A percentile compares a stretch with the other conserved stretches of the same genome.
These are phyloP conservation scores for Amblyjoppa proteus DNA, from an alignment of 2,888 invertebrate species.

Conservation along the genomic window DNA sequence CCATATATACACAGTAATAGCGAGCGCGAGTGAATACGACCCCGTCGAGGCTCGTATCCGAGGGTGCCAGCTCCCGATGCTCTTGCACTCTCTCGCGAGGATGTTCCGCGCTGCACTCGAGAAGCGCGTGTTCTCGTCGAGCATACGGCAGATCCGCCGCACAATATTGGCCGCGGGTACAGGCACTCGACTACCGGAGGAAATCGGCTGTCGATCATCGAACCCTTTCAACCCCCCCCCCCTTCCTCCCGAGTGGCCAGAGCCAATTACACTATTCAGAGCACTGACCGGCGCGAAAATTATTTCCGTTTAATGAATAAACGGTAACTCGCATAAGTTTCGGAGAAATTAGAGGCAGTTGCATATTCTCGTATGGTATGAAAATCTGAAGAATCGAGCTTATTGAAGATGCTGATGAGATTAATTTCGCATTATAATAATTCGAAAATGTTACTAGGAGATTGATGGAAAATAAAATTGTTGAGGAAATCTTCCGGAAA, in stretches of 20 bases:
- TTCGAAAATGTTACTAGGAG: no score
- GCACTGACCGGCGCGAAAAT: background rate
- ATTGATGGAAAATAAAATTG: no score
- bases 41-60: constrained; percentile 16
- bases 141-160: constrained; percentile 35
- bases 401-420: no score
- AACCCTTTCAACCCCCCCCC: background rate
- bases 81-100: constrained; percentile 9
- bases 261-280: background rate
- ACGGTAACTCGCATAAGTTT: background rate
- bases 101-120: constrained; percentile 27
- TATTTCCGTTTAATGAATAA: background rate
- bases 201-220: constrained; percentile 61
- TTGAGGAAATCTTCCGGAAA: no score
- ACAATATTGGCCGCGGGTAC: background rate
- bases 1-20: background rate
- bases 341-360: no score
- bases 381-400: no score
- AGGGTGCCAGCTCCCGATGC: constrained; percentile 18
- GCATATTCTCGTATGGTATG: no score
- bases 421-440: no score
- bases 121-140: constrained; percentile 1
- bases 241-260: background rate
- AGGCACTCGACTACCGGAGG: constrained; percentile 35
- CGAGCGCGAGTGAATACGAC: background rate